A percentile compares a stretch with the other conserved stretches of the same genome.
Conservation (phyloP, 2,113 vertebrate genomes). For the human (Homo sapiens) region GRCh38 chr2:239613501-239614000, state of each 20-base stretch:
- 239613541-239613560: no score
- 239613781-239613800: no score
- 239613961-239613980: not conserved
- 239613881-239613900: not conserved
- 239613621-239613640: no score
- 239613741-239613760: not conserved
- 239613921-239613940: not conserved
- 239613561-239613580: no score
- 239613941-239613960: not conserved
- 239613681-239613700: no score
- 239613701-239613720: not conserved
- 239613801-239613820: no score
- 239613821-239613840: no score
- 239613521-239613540: no score
- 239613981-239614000: not conserved
- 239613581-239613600: no score
- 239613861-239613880: not conserved
- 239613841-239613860: not conserved
- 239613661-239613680: not conserved
- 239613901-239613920: not conserved
- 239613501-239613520: no score
- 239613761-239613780: not conserved
- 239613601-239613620: no score
- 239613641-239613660: not conserved
- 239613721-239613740: not conserved